Conservation (phyloP, 2,113 vertebrate genomes). For the Tor tambroides region DNA sequence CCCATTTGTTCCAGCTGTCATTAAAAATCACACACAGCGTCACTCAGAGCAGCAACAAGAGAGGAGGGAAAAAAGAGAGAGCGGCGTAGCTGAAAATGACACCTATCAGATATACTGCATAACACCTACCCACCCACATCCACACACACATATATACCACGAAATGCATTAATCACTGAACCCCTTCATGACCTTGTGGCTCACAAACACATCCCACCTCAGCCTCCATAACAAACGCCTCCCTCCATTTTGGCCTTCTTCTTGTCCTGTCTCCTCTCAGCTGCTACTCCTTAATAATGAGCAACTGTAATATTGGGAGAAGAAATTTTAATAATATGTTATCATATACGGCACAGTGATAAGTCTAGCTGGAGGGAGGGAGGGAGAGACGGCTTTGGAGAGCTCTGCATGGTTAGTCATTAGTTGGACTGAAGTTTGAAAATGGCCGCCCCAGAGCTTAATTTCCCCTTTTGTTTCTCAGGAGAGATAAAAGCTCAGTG, state of each 20-base stretch:
- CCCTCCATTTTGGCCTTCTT: conserved; percentile 19
- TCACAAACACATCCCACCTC: conserved; percentile 36
- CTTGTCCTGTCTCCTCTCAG: not conserved
- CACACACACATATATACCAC: not conserved
- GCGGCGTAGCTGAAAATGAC: conserved; percentile 53
- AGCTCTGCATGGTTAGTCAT: conserved; percentile 51
- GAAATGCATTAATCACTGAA: conserved; percentile 22
- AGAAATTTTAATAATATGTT: conserved; percentile 55
- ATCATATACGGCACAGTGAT: conserved; percentile 32
- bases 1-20: conserved; percentile 89
- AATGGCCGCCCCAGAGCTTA: conserved; percentile 48
- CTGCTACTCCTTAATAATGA: conserved; percentile 44
- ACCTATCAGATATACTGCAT: conserved; percentile 47
- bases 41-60: conserved; percentile 78
- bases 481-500: conserved; percentile 51
- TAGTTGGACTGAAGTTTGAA: conserved; percentile 46
- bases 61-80: conserved; percentile 68
- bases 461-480: conserved; percentile 55
- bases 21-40: conserved; percentile 82
- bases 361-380: conserved; percentile 38
- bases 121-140: conserved; percentile 16
- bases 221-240: conserved; percentile 14
- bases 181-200: conserved; percentile 18
- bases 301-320: conserved; percentile 38
- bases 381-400: conserved; percentile 33